Evolutionary conservation across 64 coral and sea anemone genomes (phyloP), one percentile per base, ranked within the genome.

Genomic region (Stichodactyla helianthus): DNA sequence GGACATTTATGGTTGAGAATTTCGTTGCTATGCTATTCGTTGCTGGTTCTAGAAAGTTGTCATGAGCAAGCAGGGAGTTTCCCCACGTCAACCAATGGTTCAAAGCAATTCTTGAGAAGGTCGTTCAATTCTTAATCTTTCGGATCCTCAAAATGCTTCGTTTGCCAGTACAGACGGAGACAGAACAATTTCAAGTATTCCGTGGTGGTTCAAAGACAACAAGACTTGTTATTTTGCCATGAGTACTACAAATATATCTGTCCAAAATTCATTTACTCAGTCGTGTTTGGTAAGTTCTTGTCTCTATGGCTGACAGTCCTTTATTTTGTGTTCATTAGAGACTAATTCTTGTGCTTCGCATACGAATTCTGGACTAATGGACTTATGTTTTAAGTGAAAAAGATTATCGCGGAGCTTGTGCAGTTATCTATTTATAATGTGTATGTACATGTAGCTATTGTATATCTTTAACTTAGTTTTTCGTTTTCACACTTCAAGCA

Each of bases 241-340:
- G 68, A 74, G 68, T 23, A 74, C 68, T 10, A 23, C 23, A n/a
- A 74, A 74, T 74, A 74, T 74, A 74, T 74, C 68, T 9, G 68
- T 74, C 0, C 68, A 74, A 31, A 74, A 74, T 10, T 74, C 68
- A 26, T n/a, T 74, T 35, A 31, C 7, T 9, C 68, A 35, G 2
- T 74, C 68, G 10, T 74, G 25, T 74, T 74, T n/a, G 68, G 68
- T 74, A 74, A 74, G 68, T 74, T 12, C 1, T 68, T 22, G 19
- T 68, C 9, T 15, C 14, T 58, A 9, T 58, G 8, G 35, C 35
- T 44, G 35, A 44, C 6, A 65, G 18, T 65, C 22, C 18, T 65
- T n/a, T 5, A 20, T 20, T 62, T 18, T 18, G 6, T 63, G 60
- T 63, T 63, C 1, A 0, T 18, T 65, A 65, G 19, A n/a, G 5